These are phyloP conservation scores for Hirtodrosophila alboralis DNA, from an alignment of 2,888 invertebrate species.

Conservation along the genomic window DNA sequence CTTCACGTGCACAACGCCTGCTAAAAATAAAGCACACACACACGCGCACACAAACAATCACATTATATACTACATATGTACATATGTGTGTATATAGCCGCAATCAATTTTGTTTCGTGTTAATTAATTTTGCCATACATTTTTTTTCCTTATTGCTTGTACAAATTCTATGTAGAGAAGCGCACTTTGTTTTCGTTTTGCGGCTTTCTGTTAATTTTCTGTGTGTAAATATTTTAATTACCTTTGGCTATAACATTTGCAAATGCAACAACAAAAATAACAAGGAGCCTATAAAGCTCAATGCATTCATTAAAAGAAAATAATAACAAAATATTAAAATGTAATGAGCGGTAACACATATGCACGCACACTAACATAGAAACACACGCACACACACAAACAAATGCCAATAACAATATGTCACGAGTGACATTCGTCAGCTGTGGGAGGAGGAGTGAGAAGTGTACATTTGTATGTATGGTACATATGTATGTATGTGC, in stretches of 20 bases:
- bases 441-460: constrained; percentile 1
- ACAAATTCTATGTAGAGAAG: constrained; percentile 26
- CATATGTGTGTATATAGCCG: constrained; percentile 18
- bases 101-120: constrained; percentile 62
- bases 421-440: constrained; percentile 45
- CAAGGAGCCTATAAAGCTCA: constrained; percentile 32
- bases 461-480: neutral
- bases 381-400: constrained; percentile 6
- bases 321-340: constrained; percentile 47
- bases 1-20: constrained; percentile 68
- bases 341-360: constrained; percentile 46
- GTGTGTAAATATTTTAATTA: constrained; percentile 71
- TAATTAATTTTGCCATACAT: constrained; percentile 64
- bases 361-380: constrained; percentile 19
- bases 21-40: constrained; percentile 45
- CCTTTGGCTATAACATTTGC: constrained; percentile 52
- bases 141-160: constrained; percentile 24
- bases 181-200: constrained; percentile 43
- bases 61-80: constrained; percentile 9
- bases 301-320: constrained; percentile 63
- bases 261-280: constrained; percentile 26
- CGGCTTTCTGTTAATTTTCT: constrained; percentile 42
- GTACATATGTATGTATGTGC: neutral
- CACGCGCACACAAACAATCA: constrained; percentile 21
- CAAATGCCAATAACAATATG: constrained; percentile 69